A percentile compares a stretch with the other conserved stretches of the same genome.
These are phyloP conservation scores for Casuarius casuarius DNA, from an alignment of 2,113 vertebrate species.

Conservation along the genomic window DNA sequence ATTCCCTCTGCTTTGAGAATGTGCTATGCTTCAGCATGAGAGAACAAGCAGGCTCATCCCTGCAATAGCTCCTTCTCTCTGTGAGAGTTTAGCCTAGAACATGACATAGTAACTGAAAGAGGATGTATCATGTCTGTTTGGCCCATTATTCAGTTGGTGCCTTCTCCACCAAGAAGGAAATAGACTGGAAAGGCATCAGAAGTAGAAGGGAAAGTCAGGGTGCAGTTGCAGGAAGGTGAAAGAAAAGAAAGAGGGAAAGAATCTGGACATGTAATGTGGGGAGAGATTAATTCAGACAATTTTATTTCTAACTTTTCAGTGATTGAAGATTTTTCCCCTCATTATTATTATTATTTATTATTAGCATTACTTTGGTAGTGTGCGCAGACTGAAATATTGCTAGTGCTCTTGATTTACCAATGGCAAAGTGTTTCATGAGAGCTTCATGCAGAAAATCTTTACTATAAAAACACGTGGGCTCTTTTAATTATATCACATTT, in stretches of 20 bases:
- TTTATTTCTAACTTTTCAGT: not conserved
- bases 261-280: not conserved
- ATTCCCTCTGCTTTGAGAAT: not conserved
- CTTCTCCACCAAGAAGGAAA: not conserved
- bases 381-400: not conserved
- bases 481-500: not conserved
- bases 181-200: not conserved
- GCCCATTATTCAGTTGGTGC: too few relatives aligned
- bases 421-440: not conserved
- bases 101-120: too few relatives aligned
- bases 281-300: not conserved
- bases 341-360: not conserved
- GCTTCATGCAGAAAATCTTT: fast-evolving
- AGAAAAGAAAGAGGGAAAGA: not conserved
- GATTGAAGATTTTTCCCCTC: not conserved
- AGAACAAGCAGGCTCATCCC: not conserved
- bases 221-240: not conserved
- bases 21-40: not conserved
- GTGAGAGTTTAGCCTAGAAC: too few relatives aligned
- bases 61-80: too few relatives aligned
- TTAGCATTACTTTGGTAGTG: not conserved
- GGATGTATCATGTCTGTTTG: too few relatives aligned
- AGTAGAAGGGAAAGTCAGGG: not conserved
- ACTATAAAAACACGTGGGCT: not conserved
- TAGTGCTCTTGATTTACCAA: not conserved